Evolutionary conservation across 1,140 invertebrate genomes (phyloP).

Genomic region (Cepaea nemoralis): DNA sequence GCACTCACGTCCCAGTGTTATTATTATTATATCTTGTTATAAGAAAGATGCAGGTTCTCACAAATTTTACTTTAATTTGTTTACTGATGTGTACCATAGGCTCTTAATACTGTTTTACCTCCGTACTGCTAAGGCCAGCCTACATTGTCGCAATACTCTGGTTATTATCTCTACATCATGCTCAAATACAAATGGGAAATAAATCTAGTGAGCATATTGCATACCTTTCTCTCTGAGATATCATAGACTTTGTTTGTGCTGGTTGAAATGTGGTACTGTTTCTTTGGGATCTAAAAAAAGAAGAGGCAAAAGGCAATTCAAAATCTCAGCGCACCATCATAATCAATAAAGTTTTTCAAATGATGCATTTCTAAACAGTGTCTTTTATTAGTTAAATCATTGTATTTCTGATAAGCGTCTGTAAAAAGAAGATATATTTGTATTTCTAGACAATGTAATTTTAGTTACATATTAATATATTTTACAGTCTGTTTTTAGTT

Average conservation of each 20-base stretch:
- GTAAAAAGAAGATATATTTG: no score
- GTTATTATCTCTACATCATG: neutral
- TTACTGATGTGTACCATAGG: no score
- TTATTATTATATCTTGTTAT: no score
- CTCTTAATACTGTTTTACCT: no score
- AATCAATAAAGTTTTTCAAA: neutral
- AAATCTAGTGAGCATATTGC: neutral
- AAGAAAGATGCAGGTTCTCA: no score
- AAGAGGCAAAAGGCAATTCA: neutral
- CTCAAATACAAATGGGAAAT: neutral
- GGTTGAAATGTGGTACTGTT: constrained; percentile 84
- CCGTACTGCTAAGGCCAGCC: no score
- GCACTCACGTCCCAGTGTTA: no score
- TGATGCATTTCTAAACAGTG: no score
- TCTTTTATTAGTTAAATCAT: no score
- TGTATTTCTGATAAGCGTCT: no score
- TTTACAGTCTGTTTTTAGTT: neutral
- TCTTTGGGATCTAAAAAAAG: constrained; percentile 76
- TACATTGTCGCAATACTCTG: no score
- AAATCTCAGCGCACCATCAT: neutral
- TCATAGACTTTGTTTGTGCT: constrained; percentile 88
- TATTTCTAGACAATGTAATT: neutral
- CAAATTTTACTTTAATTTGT: no score
- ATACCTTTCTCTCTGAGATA: constrained; percentile 83
- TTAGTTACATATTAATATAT: neutral